These are phyloP conservation scores for Drosophila mojavensis DNA, from an alignment of 1,140 invertebrate species.

Conservation along the genomic window DNA sequence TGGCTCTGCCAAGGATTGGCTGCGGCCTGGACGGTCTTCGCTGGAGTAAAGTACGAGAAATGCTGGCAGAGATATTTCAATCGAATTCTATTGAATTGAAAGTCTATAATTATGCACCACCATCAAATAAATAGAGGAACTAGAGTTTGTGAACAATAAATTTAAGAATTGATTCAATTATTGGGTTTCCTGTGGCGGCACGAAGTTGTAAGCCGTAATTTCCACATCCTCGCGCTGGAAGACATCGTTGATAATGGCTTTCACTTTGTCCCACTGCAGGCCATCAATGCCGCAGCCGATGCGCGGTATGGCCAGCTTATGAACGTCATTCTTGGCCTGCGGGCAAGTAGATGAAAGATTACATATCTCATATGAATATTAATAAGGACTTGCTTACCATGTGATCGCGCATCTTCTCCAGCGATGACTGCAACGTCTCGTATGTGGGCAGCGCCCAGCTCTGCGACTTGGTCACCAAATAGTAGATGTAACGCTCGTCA, in stretches of 20 bases:
- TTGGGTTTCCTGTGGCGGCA: slow-evolving; percentile 49
- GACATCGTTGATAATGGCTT: slow-evolving; percentile 84
- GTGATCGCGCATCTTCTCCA: slow-evolving; percentile 84
- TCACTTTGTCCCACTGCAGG: slow-evolving; percentile 86
- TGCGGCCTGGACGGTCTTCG: slow-evolving; percentile 87
- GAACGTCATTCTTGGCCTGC: slow-evolving; percentile 83
- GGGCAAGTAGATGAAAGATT: slow-evolving; percentile 36
- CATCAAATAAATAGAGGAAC: slow-evolving; percentile 27
- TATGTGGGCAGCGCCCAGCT: slow-evolving; percentile 85
- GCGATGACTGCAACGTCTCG: slow-evolving; percentile 82
- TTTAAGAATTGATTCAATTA: slow-evolving; percentile 21
- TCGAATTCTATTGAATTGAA: slow-evolving; percentile 83
- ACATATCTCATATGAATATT: background rate
- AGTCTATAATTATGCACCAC: slow-evolving; percentile 84
- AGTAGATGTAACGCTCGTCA: slow-evolving; percentile 86
- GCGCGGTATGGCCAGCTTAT: slow-evolving; percentile 86
- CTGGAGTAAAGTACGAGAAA: slow-evolving; percentile 86
- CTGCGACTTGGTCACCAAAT: slow-evolving; percentile 85
- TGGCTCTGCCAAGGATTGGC: slow-evolving; percentile 87
- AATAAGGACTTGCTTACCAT: slow-evolving; percentile 59
- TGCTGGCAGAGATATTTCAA: slow-evolving; percentile 85
- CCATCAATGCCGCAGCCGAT: slow-evolving; percentile 88
- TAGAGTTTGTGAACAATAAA: slow-evolving; percentile 6
- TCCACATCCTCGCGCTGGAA: slow-evolving; percentile 85
- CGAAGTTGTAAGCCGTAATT: slow-evolving; percentile 85